Evolutionary conservation across 2,888 invertebrate genomes (phyloP).

Genomic region (Drosophila nr. perissopoda): DNA sequence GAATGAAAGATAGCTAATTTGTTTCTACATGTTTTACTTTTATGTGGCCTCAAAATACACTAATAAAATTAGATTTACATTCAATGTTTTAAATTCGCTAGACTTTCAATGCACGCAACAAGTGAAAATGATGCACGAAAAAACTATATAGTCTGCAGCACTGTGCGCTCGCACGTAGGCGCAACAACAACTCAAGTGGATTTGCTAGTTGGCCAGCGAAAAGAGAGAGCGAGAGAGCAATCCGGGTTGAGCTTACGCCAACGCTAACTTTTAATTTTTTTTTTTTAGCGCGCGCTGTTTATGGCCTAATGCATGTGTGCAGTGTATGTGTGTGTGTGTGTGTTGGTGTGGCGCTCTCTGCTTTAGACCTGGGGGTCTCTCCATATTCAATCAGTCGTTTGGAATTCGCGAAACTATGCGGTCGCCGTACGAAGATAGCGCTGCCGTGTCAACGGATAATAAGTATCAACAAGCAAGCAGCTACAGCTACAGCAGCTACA

Average conservation of each 20-base stretch:
- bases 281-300: slow-evolving; percentile 41
- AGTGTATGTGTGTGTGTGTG: slow-evolving; percentile 16
- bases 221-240: slow-evolving; percentile 34
- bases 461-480: slow-evolving; percentile 57
- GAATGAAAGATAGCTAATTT: neutral
- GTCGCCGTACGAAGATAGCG: slow-evolving; percentile 83
- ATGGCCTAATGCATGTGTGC: slow-evolving; percentile 32
- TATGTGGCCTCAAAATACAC: neutral
- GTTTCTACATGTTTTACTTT: neutral
- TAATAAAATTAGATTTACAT: neutral
- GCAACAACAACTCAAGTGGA: slow-evolving; percentile 50
- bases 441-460: slow-evolving; percentile 64
- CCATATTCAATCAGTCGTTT: slow-evolving; percentile 82
- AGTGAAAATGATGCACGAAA: neutral
- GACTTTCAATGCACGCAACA: slow-evolving; percentile 1
- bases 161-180: slow-evolving; percentile 59
- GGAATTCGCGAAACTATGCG: slow-evolving; percentile 85
- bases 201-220: slow-evolving; percentile 57
- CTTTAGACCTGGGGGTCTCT: slow-evolving; percentile 43
- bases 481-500: slow-evolving; percentile 61
- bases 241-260: slow-evolving; percentile 64
- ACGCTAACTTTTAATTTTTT: slow-evolving; percentile 68
- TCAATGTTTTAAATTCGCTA: neutral
- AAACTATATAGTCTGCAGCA: slow-evolving; percentile 18
- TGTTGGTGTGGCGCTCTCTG: slow-evolving; percentile 34